Conservation (phyloP, 2,888 invertebrate genomes). For the Dryococelus australis region DNA sequence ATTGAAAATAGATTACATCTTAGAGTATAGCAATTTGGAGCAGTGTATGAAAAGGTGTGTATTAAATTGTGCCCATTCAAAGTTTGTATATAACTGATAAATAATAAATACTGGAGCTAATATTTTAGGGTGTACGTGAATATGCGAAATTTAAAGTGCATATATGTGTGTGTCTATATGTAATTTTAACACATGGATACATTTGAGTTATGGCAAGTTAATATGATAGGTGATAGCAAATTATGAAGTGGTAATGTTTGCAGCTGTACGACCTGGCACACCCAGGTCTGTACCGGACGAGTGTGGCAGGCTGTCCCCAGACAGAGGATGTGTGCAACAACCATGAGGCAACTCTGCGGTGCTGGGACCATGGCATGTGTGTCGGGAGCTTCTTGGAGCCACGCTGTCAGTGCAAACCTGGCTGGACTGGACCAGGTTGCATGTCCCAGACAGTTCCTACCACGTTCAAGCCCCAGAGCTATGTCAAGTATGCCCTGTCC, state of each 20-base stretch:
- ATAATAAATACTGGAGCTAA: no score
- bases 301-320: constrained; percentile 89
- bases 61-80: no score
- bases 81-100: no score
- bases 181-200: no score
- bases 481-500: constrained; percentile 95
- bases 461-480: constrained; percentile 92
- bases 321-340: constrained; percentile 92
- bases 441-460: constrained; percentile 86
- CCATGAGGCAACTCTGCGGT: constrained; percentile 83
- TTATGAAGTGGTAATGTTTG: constrained; percentile 40
- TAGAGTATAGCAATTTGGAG: no score
- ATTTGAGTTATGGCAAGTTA: no score
- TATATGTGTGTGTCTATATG: no score
- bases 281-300: constrained; percentile 87
- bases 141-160: no score
- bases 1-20: no score
- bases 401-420: constrained; percentile 93
- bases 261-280: constrained; percentile 92
- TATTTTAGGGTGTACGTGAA: no score
- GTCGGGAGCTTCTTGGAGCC: constrained; percentile 89
- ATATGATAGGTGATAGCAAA: no score
- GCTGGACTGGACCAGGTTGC: constrained; percentile 92
- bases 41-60: no score
- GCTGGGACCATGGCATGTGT: constrained; percentile 95